phyloP scores from a whole-genome alignment of 2,797 vertebrate species.

The Lepidocolaptes lacrymiger region DNA sequence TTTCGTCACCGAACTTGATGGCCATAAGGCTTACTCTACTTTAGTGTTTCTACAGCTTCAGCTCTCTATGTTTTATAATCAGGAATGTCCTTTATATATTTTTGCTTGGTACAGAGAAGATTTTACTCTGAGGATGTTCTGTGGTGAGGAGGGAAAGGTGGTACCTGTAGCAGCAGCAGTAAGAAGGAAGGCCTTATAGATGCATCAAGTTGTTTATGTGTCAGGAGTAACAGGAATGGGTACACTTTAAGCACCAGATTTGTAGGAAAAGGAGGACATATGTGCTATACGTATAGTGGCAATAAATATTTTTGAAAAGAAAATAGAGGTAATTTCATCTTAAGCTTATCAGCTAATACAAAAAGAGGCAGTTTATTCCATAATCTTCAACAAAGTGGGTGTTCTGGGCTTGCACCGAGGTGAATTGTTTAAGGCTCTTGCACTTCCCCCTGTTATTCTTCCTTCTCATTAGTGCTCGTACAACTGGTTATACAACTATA shows the following conservation, averaged over 20 bases:
- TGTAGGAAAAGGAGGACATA: neutral
- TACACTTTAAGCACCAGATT: neutral
- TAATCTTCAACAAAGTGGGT: neutral
- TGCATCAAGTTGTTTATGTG: neutral
- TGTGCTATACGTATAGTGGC: neutral
- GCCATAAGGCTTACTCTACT: neutral
- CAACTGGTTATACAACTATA: conserved; percentile 1
- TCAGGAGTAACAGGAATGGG: neutral
- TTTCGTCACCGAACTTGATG: neutral
- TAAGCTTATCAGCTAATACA: neutral
- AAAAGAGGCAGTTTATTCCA: neutral
- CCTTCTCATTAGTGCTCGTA: neutral
- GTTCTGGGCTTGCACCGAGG: neutral
- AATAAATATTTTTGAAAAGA: neutral
- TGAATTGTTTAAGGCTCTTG: neutral
- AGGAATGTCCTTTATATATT: neutral
- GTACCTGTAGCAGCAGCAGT: neutral
- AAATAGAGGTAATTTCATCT: neutral
- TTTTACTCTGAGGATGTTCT: neutral
- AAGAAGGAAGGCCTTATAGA: neutral
- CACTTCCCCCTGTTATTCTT: neutral
- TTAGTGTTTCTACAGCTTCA: neutral
- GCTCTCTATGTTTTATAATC: fast-evolving
- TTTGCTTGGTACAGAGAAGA: neutral
- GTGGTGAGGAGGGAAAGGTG: neutral